phyloP scores from a whole-genome alignment of 37 sponge, comb jelly and placozoan species.

The Halichondria panicea region DNA sequence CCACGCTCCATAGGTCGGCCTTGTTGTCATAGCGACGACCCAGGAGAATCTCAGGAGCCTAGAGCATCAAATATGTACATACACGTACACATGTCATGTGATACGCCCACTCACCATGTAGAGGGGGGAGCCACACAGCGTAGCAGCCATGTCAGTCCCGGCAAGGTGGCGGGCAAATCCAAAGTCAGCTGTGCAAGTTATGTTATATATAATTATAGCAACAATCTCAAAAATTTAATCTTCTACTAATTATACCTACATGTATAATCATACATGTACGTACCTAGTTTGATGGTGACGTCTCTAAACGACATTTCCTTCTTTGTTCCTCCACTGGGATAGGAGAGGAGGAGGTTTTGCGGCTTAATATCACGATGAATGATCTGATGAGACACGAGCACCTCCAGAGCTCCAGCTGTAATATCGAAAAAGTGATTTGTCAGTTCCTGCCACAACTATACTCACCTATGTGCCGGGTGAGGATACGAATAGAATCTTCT shows the following conservation, averaged over 20 bases:
- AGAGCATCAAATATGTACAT: neutral
- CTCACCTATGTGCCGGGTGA: conserved; percentile 65
- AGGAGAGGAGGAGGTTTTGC: conserved; percentile 88
- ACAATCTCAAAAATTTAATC: neutral
- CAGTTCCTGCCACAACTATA: neutral
- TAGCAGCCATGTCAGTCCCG: conserved; percentile 93
- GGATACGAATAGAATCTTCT: conserved; percentile 73
- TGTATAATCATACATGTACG: neutral
- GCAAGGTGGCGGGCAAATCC: conserved; percentile 93
- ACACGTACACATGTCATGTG: too few species aligned
- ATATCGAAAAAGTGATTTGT: neutral
- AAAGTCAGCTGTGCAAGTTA: conserved; percentile 76
- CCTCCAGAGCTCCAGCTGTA: conserved; percentile 70
- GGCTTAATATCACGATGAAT: conserved; percentile 96
- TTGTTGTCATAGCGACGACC: conserved; percentile 78
- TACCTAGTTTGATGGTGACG: conserved; percentile 69
- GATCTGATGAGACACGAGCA: conserved; percentile 62
- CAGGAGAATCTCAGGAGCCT: conserved; percentile 97
- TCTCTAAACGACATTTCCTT: conserved; percentile 16
- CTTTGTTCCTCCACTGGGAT: conserved; percentile 4
- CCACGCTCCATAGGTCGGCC: conserved; percentile 97
- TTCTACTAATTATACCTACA: neutral
- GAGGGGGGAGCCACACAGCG: conserved; percentile 96
- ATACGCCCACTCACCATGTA: conserved; percentile 77
- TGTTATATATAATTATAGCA: too few species aligned